phyloP scores from a whole-genome alignment of 2,888 invertebrate genomes.

The Physocephala rufipes region DNA sequence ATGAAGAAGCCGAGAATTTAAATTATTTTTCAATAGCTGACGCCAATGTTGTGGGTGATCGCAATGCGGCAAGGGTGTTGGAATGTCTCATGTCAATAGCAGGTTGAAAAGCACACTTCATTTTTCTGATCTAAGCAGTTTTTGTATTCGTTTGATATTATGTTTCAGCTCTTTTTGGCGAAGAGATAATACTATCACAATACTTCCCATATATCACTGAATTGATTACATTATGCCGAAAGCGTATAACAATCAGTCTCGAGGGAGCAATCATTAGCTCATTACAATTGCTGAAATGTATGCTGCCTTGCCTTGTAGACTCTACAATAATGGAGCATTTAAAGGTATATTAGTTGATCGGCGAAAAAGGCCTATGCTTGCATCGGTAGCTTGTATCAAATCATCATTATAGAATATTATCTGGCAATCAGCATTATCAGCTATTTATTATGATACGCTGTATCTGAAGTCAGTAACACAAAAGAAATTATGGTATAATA shows the following conservation, averaged over 20 bases:
- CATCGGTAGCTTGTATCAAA: no score
- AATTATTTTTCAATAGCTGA: constrained; percentile 74
- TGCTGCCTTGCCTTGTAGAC: constrained; percentile 84
- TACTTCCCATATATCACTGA: constrained; percentile 92
- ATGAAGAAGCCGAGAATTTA: constrained; percentile 62
- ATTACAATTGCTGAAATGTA: constrained; percentile 79
- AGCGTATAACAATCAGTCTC: constrained; percentile 81
- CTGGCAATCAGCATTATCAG: no score
- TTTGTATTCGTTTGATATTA: neutral
- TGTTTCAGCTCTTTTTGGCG: constrained; percentile 79
- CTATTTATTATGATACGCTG: no score
- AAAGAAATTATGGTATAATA: no score
- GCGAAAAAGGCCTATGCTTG: no score
- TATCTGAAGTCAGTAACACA: no score
- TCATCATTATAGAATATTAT: no score
- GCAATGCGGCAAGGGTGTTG: constrained; percentile 85
- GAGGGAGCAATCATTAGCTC: constrained; percentile 91
- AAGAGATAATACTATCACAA: constrained; percentile 86
- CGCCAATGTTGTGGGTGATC: constrained; percentile 78
- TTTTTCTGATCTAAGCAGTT: neutral
- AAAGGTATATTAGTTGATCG: constrained; percentile 71
- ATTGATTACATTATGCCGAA: constrained; percentile 80
- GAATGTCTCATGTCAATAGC: constrained; percentile 90
- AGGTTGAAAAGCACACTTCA: constrained; percentile 66
- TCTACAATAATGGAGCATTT: constrained; percentile 86